Base-by-base conservation (phyloP, 2,113 vertebrate genomes). In the Craseonycteris thonglongyai region DNA sequence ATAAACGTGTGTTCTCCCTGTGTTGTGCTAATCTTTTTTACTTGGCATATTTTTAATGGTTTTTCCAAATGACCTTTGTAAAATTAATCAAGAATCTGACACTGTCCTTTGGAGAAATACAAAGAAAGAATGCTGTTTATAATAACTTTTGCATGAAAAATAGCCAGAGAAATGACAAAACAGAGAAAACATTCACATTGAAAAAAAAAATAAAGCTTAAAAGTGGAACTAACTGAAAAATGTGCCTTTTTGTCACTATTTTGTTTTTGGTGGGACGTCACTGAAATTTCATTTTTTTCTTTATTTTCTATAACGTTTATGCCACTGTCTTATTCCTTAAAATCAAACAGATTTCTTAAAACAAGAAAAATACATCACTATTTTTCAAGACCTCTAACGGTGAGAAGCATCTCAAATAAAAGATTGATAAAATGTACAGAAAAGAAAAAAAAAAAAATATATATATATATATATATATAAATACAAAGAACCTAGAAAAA, bases 391-490 rank as follows among this genome's bases (percentile, higher is more conserved):
- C 91, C 83, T 95, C 78, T 94, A 98, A 96, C 69, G 90, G 88
- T 76, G 92, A 98, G 93, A 97, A 97, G 76, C 93, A 97, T 95
- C 93, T 97, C 97, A 97, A 98, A 98, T 98, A 98, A 98, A 98
- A 98, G 97, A 98, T 98, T 97, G 98, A 98, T 98, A 98, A 98
- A 98, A 98, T 96, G 38, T 97, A 97, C 84, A 96, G 97, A 95
- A 98, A 97, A n/a, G n/a, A n/a, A n/a, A n/a, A n/a, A n/a, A n/a
- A n/a, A n/a, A n/a, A n/a, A n/a, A n/a, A 51, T 51, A 51, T 19
- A 51, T 51, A 98, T 97, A 95, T 96, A 88, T 95, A 95, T 81
- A 96, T 95, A 98, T 98, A 98, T 97, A 97, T 96, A 98, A 95
- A 96, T 87, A 89, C 98, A 94, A 94, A 95, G 90, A 96, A 97